Conservation (phyloP, 53 echinoderm and acorn worm genomes). For the Astropecten irregularis region DNA sequence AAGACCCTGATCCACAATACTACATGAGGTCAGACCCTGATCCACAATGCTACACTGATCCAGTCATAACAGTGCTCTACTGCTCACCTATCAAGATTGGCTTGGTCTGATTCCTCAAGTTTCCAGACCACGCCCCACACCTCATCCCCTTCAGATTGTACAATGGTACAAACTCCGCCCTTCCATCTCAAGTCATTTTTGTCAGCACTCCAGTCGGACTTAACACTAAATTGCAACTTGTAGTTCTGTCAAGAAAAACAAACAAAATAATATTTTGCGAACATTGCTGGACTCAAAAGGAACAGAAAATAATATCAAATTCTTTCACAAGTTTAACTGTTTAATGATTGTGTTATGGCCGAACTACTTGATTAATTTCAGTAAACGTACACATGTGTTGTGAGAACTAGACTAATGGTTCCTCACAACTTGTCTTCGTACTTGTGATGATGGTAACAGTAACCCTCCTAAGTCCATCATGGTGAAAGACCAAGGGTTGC, state of each 20-base stretch:
- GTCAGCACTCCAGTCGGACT: neutral
- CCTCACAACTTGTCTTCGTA: too few species aligned
- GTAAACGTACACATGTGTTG: too few species aligned
- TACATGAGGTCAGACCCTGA: neutral
- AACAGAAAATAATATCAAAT: too few species aligned
- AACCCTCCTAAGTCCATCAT: too few species aligned
- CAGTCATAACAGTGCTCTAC: neutral
- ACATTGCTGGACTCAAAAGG: neutral
- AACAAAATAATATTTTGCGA: neutral
- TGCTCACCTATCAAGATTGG: conserved; percentile 59
- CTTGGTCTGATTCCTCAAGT: conserved; percentile 31
- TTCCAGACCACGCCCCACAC: conserved; percentile 75
- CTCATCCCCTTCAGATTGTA: conserved; percentile 28
- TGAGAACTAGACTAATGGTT: too few species aligned
- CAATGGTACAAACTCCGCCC: conserved; percentile 52
- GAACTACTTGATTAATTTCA: neutral
- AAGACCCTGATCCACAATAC: neutral
- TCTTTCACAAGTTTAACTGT: too few species aligned
- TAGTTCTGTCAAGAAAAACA: conserved; percentile 20
- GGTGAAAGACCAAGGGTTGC: too few species aligned
- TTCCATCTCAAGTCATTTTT: conserved; percentile 35
- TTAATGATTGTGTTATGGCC: too few species aligned
- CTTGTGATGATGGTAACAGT: too few species aligned
- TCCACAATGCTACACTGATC: neutral
- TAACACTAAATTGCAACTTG: conserved; percentile 54